Evolutionary conservation across 2,113 vertebrate genomes (phyloP).

Genomic region (Maccullochella peelii): DNA sequence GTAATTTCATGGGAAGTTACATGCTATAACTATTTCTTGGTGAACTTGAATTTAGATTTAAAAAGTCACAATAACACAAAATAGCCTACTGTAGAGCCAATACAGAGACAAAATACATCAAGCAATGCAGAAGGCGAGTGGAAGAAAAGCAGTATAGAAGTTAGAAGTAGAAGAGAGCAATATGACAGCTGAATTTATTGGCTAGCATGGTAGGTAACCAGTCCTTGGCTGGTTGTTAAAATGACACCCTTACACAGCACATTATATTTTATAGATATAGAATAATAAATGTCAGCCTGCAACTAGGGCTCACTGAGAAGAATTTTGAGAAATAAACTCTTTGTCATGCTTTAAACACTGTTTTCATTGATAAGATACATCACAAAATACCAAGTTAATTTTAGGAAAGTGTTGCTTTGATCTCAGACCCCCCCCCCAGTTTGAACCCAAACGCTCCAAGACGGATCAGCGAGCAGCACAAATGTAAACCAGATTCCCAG

Average conservation of each 20-base stretch:
- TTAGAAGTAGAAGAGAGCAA: too few relatives aligned
- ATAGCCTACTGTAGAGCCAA: not conserved
- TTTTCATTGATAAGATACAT: constrained; percentile 13
- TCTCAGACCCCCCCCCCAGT: not conserved
- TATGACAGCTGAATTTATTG: not conserved
- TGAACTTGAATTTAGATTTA: not conserved
- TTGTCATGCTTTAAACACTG: not conserved
- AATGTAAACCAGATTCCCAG: constrained; percentile 55
- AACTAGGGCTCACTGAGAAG: too few relatives aligned
- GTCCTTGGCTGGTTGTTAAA: constrained; percentile 3
- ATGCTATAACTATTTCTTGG: not conserved
- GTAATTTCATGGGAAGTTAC: not conserved
- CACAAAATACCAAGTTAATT: not conserved
- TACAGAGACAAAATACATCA: too few relatives aligned
- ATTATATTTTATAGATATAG: constrained; percentile 3
- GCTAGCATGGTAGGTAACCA: not conserved
- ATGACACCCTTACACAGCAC: not conserved
- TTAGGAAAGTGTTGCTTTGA: constrained; percentile 2
- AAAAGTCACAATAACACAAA: not conserved
- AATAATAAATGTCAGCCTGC: not conserved
- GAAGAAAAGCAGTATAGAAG: not conserved
- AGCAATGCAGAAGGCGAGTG: not conserved
- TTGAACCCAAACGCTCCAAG: constrained; percentile 36
- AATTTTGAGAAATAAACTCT: not conserved
- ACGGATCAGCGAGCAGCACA: constrained; percentile 39